Evolutionary conservation across 2,888 invertebrate species (phyloP).

Genomic region (Stenodema calcarata): DNA sequence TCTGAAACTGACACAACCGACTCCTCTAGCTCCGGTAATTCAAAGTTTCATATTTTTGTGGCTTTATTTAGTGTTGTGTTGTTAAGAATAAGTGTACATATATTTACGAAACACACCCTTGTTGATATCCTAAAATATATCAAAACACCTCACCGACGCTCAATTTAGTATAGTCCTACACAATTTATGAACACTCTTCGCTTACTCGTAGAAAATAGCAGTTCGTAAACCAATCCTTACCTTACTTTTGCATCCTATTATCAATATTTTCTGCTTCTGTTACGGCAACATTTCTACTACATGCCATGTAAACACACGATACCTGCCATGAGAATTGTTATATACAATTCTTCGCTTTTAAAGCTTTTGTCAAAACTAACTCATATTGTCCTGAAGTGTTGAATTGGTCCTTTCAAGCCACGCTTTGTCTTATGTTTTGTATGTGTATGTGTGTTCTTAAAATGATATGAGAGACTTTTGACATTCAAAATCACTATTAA

Average conservation of each 20-base stretch:
- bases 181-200: neutral
- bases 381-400: neutral
- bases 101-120: neutral
- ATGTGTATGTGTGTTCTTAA: no score
- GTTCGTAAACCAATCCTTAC: neutral
- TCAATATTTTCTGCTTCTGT: neutral
- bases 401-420: neutral
- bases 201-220: neutral
- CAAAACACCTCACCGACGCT: neutral
- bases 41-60: constrained; percentile 2
- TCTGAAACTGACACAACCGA: constrained; percentile 2
- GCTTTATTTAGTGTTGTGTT: neutral
- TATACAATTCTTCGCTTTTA: neutral
- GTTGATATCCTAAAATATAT: neutral
- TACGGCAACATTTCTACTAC: neutral
- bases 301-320: neutral
- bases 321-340: neutral
- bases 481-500: no score
- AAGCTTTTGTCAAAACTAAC: neutral
- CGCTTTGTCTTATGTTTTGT: no score
- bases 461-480: no score
- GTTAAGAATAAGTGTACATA: neutral
- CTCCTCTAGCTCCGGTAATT: constrained; percentile 33
- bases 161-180: neutral
- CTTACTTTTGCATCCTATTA: neutral